Evolutionary conservation across 2,888 invertebrate genomes (phyloP).

Genomic region (Melinopterus prodromus): DNA sequence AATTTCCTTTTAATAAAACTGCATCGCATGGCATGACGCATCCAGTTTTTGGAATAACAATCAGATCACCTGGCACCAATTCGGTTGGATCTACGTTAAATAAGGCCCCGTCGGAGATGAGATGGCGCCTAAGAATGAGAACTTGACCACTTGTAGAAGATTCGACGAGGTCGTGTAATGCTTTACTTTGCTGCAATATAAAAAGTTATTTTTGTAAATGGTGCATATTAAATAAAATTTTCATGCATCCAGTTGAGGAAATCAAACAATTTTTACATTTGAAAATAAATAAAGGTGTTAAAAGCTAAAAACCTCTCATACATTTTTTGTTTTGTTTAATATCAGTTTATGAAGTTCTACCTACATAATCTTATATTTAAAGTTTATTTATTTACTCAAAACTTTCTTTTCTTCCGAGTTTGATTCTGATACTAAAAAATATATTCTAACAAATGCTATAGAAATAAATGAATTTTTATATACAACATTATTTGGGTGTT

Average conservation of each 20-base stretch:
- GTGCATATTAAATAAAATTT: not conserved
- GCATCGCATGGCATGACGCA: conserved; percentile 86
- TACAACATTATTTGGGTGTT: no score
- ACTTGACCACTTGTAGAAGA: conserved; percentile 67
- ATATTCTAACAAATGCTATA: no score
- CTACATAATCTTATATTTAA: no score
- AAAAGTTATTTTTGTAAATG: not conserved
- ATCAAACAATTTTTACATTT: no score
- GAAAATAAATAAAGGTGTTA: no score
- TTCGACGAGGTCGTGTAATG: conserved; percentile 73
- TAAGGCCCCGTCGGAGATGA: conserved; percentile 59
- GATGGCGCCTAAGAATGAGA: conserved; percentile 66
- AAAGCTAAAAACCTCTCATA: no score
- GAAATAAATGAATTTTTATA: no score
- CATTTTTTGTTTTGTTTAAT: no score
- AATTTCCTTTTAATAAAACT: conserved; percentile 84
- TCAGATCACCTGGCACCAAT: conserved; percentile 87
- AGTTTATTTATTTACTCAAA: no score
- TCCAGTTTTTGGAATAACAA: conserved; percentile 81
- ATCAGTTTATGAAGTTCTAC: no score
- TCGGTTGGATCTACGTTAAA: conserved; percentile 66
- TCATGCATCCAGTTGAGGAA: not conserved
- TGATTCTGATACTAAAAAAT: no score
- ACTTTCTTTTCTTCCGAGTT: no score
- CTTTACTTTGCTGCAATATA: conserved; percentile 70